Conservation (phyloP, 2,113 vertebrate species). For the Gorsachius goisagi region DNA sequence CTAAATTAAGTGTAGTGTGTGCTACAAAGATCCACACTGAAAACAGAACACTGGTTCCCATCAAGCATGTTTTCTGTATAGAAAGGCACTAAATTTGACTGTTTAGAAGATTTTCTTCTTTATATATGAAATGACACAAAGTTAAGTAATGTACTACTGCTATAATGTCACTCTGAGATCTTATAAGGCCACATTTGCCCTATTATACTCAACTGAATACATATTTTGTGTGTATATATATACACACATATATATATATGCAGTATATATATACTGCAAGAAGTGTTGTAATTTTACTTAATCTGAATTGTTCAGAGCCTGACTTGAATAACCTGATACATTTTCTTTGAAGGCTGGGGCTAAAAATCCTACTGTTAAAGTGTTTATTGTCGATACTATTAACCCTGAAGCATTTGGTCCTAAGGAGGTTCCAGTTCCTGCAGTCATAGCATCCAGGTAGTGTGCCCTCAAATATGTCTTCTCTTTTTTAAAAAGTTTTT, state of each 20-base stretch:
- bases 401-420: slow-evolving; percentile 56
- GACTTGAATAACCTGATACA: slow-evolving; percentile 28
- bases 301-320: neutral
- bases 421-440: slow-evolving; percentile 80
- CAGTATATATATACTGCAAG: neutral
- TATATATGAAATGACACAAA: neutral
- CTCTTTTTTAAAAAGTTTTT: neutral
- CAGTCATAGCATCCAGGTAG: slow-evolving; percentile 83
- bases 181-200: neutral
- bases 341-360: slow-evolving; percentile 85
- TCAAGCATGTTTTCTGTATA: neutral
- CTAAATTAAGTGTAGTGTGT: neutral
- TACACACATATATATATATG: too few relatives aligned
- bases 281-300: neutral
- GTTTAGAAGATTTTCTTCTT: neutral
- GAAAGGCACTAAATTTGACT: neutral
- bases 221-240: neutral
- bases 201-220: neutral
- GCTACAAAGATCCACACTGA: neutral
- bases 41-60: neutral
- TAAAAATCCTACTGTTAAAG: slow-evolving; percentile 83
- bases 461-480: neutral
- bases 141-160: neutral
- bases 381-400: slow-evolving; percentile 84
- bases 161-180: neutral